phyloP scores from a whole-genome alignment of 2,113 vertebrate species.

The Daboia siamensis region DNA sequence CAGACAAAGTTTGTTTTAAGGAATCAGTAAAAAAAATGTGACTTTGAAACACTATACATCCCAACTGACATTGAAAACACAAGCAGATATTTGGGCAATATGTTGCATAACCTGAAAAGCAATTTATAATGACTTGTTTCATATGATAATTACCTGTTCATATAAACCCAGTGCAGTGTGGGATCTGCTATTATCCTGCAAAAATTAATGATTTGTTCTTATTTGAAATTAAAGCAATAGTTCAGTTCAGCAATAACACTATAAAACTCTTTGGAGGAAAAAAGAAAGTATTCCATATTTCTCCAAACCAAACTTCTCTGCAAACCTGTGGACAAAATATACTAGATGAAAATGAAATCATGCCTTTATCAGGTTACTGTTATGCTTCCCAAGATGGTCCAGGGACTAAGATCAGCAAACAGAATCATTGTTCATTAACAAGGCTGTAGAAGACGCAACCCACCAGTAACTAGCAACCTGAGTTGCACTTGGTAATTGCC shows the following conservation, averaged over 20 bases:
- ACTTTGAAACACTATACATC: background rate
- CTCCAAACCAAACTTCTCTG: background rate
- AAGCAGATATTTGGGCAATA: background rate
- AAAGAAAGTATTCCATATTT: background rate
- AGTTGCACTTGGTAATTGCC: background rate
- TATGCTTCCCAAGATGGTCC: background rate
- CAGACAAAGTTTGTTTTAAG: background rate
- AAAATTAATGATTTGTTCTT: constrained; percentile 7
- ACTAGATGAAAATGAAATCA: background rate
- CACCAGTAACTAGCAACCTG: background rate
- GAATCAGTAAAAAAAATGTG: background rate
- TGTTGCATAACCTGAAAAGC: background rate
- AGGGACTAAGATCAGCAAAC: background rate
- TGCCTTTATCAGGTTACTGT: background rate
- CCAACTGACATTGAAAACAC: background rate
- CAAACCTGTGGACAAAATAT: background rate
- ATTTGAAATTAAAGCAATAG: constrained; percentile 27
- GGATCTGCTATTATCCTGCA: background rate
- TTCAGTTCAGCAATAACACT: background rate
- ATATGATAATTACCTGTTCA: constrained; percentile 36
- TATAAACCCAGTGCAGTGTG: background rate
- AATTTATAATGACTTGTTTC: background rate
- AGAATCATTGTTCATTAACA: background rate
- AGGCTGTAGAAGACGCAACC: background rate
- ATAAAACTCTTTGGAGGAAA: background rate